Percentiles rank a stretch among this genome's conserved stretches.
These are phyloP conservation scores for Luscinia megarhynchos DNA, from an alignment of 2,797 vertebrate species.

Conservation along the genomic window DNA sequence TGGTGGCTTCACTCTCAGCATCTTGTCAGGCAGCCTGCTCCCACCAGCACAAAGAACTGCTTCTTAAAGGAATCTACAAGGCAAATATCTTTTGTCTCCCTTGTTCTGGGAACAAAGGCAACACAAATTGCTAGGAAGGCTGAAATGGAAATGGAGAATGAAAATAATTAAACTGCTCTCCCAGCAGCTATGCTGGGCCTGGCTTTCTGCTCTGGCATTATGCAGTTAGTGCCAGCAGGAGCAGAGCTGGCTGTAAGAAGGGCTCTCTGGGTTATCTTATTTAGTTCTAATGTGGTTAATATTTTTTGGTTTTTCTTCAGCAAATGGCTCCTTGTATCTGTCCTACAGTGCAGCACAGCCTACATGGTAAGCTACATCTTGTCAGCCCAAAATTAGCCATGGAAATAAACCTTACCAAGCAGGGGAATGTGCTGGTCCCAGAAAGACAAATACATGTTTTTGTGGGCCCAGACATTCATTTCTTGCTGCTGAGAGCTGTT, in stretches of 20 bases:
- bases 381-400: background rate
- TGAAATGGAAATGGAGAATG: conserved; percentile 65
- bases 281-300: background rate
- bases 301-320: background rate
- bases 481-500: background rate
- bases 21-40: background rate
- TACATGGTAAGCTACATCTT: background rate
- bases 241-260: conserved; percentile 30
- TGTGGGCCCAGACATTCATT: background rate
- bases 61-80: conserved; percentile 11
- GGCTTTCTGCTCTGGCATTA: conserved; percentile 53
- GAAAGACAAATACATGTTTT: background rate
- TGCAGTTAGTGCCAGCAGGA: conserved; percentile 62
- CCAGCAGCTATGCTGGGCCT: conserved; percentile 29
- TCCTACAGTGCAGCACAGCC: background rate
- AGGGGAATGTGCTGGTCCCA: background rate
- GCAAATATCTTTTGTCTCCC: conserved; percentile 40
- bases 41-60: background rate
- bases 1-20: background rate
- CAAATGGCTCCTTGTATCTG: background rate
- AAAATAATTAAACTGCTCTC: conserved; percentile 68
- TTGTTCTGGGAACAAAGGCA: conserved; percentile 53
- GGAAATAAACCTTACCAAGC: background rate
- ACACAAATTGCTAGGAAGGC: conserved; percentile 49
- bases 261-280: conserved; percentile 31